Evolutionary conservation across 2,113 vertebrate genomes (phyloP), one percentile per base, ranked within the genome.

Genomic region (Chaetorhynchus papuensis): DNA sequence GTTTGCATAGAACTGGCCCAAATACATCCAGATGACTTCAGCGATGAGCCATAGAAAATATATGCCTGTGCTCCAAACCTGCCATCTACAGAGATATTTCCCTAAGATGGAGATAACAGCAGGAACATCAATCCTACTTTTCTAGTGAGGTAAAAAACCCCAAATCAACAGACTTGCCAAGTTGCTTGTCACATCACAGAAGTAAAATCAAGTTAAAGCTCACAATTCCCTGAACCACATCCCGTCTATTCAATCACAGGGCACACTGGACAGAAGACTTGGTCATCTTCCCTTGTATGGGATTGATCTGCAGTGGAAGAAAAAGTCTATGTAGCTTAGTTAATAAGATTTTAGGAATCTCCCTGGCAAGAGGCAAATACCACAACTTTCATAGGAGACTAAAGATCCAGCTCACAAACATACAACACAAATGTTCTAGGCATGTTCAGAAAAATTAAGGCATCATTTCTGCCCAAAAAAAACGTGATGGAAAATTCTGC

Each of bases 341-440:
- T 57, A 70, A 19, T 31, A 69, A 44, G 5, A 52, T 17, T 89
- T 59, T 63, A 26, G 26, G 22, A 81, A 35, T 54, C 14, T 47
- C 21, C 23, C 24, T 2, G 0, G 61, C 26, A 59, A 21, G 16
- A 70, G 18, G 5, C 17, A 61, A 85, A 72, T 23, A 7, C 5
- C 14, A 18, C 6, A 14, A 53, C 12, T 45, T 87, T 31, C 13
- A 30, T 0, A 45, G 18, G 9, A 79, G 4, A 49, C 28, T 53
- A 10, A 64, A 69, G 28, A 70, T 31, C 11, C 31, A 65, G 28
- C n/a, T 74, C 31, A 53, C 28, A 76, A 41, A 37, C 5, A 35
- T 0, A n/a, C 5, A 79, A 47, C 10, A 53, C 1, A 20, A 17
- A 35, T 6, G 5, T 37, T 60, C 42, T 19, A n/a, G 14, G 17